Base-by-base conservation (phyloP, 2,888 invertebrate species). In the Ectropis crepuscularia region DNA sequence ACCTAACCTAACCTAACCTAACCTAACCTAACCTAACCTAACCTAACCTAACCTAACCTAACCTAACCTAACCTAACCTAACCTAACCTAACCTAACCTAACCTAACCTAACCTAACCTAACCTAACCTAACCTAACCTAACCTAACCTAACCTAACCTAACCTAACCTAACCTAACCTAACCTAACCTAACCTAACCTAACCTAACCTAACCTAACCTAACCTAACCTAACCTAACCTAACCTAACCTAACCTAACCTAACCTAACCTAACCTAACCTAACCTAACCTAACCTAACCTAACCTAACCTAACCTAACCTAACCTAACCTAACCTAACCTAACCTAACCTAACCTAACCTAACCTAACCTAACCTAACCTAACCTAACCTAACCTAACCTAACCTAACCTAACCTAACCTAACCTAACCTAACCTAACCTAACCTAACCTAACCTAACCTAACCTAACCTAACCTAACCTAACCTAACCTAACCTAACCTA, bases 31-130 rank as follows among this genome's bases (percentile, higher is more conserved):
- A 45, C 46, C 46, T 45, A 45, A 45, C 46, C 46, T 45, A 45
- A 45, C 46, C 46, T 45, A 45, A 45, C 46, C 46, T 45, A 45
- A 45, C 46, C 46, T 45, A 45, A 45, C 46, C 46, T 45, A 45
- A 45, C 46, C 46, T 45, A 45, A 45, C 46, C 46, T 45, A 45
- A 45, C 46, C 46, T 45, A 45, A 45, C 53, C 53, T 53, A 53
- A 53, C 53, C 53, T 53, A 53, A 53, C 53, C 53, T 53, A 53
- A 53, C 53, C 53, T 53, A 53, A 53, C 53, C 53, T 53, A 45
- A 45, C 46, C 46, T 45, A 45, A 45, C 46, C 46, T 45, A 45
- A 45, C 46, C 46, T 45, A 45, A 45, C 46, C 46, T 45, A 45
- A 45, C 46, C 46, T 45, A 45, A 45, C 46, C 46, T 45, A 45